These are phyloP conservation scores for Pseudanteris insignis DNA, from an alignment of 2,888 invertebrate species.

Conservation along the genomic window DNA sequence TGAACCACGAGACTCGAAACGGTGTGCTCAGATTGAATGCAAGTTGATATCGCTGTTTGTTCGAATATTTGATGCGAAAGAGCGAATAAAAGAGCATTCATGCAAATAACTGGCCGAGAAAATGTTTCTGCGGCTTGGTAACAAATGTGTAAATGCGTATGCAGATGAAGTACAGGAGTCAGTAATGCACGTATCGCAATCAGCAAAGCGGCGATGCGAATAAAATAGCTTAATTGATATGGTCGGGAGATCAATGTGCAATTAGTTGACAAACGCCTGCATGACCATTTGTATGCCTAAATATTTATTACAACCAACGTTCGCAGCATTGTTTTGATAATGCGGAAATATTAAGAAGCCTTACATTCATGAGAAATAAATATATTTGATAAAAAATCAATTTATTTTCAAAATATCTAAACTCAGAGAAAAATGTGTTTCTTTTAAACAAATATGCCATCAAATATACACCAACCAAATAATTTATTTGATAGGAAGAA, in stretches of 20 bases:
- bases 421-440: no score
- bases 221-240: constrained; percentile 16
- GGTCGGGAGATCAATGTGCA: constrained; percentile 6
- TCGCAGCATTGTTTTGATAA: no score
- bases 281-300: constrained; percentile 3
- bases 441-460: no score
- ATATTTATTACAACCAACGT: no score
- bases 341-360: no score
- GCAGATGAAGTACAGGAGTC: constrained; percentile 5
- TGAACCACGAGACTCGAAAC: constrained; percentile 6
- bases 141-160: constrained; percentile 9
- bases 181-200: constrained; percentile 14
- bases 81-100: constrained; percentile 16
- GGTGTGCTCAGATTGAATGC: constrained; percentile 8
- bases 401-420: no score
- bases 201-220: constrained; percentile 10
- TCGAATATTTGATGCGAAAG: constrained; percentile 16
- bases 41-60: constrained; percentile 8
- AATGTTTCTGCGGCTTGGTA: constrained; percentile 5
- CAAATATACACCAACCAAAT: no score
- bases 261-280: constrained; percentile 9
- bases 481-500: no score
- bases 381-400: no score
- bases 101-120: constrained; percentile 13
- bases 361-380: no score